A percentile compares a stretch with the other conserved stretches of the same genome.
Conservation (phyloP, 2,888 invertebrate species). For the Pasiphila rectangulata region DNA sequence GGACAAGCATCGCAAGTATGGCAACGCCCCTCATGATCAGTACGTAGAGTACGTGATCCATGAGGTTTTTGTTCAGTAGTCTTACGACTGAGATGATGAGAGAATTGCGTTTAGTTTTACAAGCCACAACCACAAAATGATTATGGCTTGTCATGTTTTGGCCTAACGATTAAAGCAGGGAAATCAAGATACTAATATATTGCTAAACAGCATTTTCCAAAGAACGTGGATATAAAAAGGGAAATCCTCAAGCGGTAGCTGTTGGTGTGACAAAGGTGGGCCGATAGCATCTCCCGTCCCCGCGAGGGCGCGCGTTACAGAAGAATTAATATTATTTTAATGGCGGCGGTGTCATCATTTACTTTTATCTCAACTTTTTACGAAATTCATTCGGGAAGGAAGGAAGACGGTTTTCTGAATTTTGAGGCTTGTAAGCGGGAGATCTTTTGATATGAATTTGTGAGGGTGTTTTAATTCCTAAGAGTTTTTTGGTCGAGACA, state of each 20-base stretch:
- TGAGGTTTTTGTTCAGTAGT: too few relatives aligned
- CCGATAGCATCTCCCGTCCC: constrained; percentile 19
- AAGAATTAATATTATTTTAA: constrained; percentile 61
- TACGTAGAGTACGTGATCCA: too few relatives aligned
- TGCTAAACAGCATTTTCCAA: too few relatives aligned
- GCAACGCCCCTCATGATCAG: too few relatives aligned
- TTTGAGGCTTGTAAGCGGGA: constrained; percentile 30
- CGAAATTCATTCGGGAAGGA: constrained; percentile 34
- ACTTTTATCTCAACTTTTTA: constrained; percentile 62
- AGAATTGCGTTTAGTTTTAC: too few relatives aligned
- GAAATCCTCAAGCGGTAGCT: background rate
- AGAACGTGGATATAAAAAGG: too few relatives aligned
- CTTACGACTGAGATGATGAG: too few relatives aligned
- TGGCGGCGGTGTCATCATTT: constrained; percentile 63
- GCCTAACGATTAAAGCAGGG: background rate
- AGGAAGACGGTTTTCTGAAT: constrained; percentile 37
- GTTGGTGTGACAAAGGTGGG: constrained; percentile 12
- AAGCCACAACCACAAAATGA: too few relatives aligned
- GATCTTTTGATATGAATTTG: constrained; percentile 21
- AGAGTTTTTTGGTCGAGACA: constrained; percentile 1
- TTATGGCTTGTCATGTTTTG: background rate
- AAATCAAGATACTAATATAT: too few relatives aligned
- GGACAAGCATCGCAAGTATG: too few relatives aligned
- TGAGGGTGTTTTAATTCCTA: constrained; percentile 13
- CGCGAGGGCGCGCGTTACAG: constrained; percentile 37